Conservation (phyloP, 2,888 invertebrate genomes). For the Nesidiocoris tenuis region DNA sequence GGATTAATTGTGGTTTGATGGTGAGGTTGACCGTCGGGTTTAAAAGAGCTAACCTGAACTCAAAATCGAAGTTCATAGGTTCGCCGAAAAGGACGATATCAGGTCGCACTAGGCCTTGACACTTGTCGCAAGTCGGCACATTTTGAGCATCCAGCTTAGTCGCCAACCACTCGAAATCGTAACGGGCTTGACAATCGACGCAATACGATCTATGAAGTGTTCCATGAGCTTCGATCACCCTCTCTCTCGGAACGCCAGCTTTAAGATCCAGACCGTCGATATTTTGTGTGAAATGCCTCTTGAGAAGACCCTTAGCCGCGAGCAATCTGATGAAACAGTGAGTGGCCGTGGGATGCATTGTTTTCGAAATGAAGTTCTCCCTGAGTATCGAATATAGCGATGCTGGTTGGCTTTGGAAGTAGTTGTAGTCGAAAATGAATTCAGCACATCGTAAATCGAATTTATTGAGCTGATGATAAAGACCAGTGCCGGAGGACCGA, state of each 20-base stretch:
- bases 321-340: conserved; percentile 89
- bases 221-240: conserved; percentile 92
- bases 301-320: conserved; percentile 67
- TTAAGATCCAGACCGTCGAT: conserved; percentile 69
- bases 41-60: no score
- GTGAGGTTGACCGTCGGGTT: no score
- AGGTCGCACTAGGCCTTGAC: conserved; percentile 82
- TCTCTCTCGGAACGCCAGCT: conserved; percentile 58
- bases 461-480: conserved; percentile 87
- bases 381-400: conserved; percentile 64
- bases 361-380: conserved; percentile 15
- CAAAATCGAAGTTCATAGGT: conserved; percentile 53
- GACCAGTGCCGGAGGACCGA: conserved; percentile 71
- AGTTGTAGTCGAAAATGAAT: conserved; percentile 81
- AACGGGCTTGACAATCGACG: conserved; percentile 69
- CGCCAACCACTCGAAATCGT: conserved; percentile 77
- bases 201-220: conserved; percentile 89
- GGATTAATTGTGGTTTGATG: no score
- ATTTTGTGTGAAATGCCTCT: conserved; percentile 57
- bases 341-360: conserved; percentile 69
- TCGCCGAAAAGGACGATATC: conserved; percentile 97
- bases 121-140: conserved; percentile 75
- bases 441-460: conserved; percentile 84
- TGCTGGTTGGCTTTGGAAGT: conserved; percentile 82
- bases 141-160: conserved; percentile 64